These are phyloP conservation scores for Ferrisia virgata DNA, from an alignment of 2,888 invertebrate species.

Conservation along the genomic window DNA sequence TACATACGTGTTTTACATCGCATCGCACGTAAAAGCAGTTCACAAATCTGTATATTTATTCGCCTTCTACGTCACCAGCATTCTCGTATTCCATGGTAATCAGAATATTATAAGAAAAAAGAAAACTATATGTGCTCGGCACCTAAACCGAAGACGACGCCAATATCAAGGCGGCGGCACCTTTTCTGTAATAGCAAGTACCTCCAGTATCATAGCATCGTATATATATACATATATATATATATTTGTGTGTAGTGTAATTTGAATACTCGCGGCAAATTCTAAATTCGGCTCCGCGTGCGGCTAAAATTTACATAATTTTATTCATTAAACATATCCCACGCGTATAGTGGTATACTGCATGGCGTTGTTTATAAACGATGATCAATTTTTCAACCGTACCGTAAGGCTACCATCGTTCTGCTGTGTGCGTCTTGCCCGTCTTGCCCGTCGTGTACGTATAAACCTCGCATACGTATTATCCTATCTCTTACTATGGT, in stretches of 20 bases:
- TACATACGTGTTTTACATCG: not conserved
- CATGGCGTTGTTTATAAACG: conserved; percentile 2
- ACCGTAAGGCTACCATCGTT: not conserved
- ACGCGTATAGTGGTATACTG: too few species aligned
- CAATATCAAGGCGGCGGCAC: not conserved
- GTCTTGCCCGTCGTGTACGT: too few species aligned
- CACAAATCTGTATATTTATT: not conserved
- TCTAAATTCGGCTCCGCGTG: not conserved
- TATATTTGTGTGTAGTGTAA: too few species aligned
- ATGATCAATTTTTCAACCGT: not conserved
- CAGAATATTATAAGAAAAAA: too few species aligned
- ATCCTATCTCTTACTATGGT: too few species aligned
- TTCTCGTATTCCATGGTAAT: not conserved
- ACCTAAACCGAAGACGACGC: too few species aligned
- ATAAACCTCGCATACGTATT: too few species aligned
- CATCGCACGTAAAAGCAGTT: not conserved
- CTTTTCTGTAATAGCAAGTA: too few species aligned
- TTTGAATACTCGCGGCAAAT: not conserved
- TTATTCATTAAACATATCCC: conserved; percentile 14
- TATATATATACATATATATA: not conserved
- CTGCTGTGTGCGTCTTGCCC: too few species aligned
- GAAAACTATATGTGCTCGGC: too few species aligned
- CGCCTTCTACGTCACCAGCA: not conserved
- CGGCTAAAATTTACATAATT: not conserved
- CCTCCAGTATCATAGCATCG: not conserved